phyloP scores from a whole-genome alignment of 2,888 invertebrate species.

The Spodoptera exigua region DNA sequence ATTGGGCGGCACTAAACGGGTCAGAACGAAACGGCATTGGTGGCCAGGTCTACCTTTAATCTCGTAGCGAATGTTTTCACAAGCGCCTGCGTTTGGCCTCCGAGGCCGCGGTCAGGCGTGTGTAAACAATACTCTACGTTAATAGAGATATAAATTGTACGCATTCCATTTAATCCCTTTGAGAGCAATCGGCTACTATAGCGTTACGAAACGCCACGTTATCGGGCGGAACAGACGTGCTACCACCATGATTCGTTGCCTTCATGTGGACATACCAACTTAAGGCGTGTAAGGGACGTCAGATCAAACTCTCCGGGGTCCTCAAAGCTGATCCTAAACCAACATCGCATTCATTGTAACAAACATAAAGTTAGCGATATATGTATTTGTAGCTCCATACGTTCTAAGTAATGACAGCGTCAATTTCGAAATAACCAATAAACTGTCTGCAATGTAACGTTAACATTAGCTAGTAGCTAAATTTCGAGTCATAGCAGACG shows the following conservation, averaged over 20 bases:
- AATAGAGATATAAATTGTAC: constrained; percentile 88
- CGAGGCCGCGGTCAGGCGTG: constrained; percentile 79
- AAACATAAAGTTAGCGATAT: constrained; percentile 49
- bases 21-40: constrained; percentile 67
- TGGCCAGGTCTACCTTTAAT: constrained; percentile 84
- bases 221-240: constrained; percentile 74
- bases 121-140: constrained; percentile 86
- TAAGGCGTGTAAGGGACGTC: constrained; percentile 58
- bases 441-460: constrained; percentile 72
- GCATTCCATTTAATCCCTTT: constrained; percentile 85
- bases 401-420: constrained; percentile 55
- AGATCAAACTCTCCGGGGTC: constrained; percentile 63
- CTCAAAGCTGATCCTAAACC: constrained; percentile 66
- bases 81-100: constrained; percentile 80
- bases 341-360: constrained; percentile 62
- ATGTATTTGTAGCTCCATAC: constrained; percentile 53
- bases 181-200: constrained; percentile 78
- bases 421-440: constrained; percentile 70
- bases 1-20: constrained; percentile 57
- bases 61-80: constrained; percentile 85
- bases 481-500: constrained; percentile 71
- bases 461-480: constrained; percentile 71
- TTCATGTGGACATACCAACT: constrained; percentile 61
- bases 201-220: constrained; percentile 75
- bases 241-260: constrained; percentile 50